Base-by-base conservation (phyloP, 2,888 invertebrate species). In the Dicranocentrus wangi region DNA sequence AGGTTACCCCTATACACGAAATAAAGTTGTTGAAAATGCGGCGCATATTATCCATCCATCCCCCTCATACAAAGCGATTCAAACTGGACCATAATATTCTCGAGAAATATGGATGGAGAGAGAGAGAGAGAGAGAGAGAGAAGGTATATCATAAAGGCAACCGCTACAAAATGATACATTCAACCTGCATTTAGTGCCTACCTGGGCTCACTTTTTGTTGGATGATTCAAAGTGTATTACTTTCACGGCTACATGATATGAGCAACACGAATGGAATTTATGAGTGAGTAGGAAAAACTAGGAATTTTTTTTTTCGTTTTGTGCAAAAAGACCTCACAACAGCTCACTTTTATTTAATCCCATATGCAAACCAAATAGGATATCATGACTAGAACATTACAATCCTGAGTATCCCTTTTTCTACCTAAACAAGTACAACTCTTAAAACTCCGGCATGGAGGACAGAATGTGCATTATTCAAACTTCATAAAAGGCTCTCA, bases 251-350 rank as follows among this genome's bases (percentile, higher is more conserved):
- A 53, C 28, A 42, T 55, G 32, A 27, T 66, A 51, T 79, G 78
- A 79, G 78, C 78, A 79, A 79, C 71, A 23, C 2, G 43, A 79
- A 71, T 65, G 78, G 78, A 79, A 79, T 79, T 69, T 66, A 79
- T 58, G 65, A 78, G 71, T 58, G 65, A 78, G 27, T 42, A 42
- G 32, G 55, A 65, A 23, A 65, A 71, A 47, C 13, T n/a, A n/a
- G 23, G 72, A 60, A 42, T 32, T 73, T 63, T 66, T 53, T 66
- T n/a, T n/a, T n/a, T n/a, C n/a, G n/a, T n/a, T n/a, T n/a, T n/a
- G n/a, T 53, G 65, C 75, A 66, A 66, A 65, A 53, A 53, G 72
- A 61, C 51, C 32, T 72, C 32, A 47, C 39, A 25, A 47, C 39
- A 25, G 66, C 25, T 27, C 25, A 47, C 47, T 25, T 39, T 19